These are phyloP conservation scores for Steinernema khuongi DNA, from an alignment of 1,140 invertebrate species.

Conservation along the genomic window DNA sequence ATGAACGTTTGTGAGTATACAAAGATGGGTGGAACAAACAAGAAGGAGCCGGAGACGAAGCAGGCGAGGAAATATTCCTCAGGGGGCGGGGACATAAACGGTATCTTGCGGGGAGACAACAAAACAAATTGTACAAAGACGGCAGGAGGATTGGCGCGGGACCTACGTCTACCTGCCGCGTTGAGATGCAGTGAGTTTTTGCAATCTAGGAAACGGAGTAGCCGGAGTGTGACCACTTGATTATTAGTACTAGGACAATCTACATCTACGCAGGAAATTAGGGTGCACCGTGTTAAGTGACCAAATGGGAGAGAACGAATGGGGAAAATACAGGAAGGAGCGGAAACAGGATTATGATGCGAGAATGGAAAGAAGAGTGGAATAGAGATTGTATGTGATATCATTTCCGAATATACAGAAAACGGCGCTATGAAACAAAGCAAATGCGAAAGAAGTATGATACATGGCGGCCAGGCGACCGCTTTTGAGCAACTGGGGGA, in stretches of 20 bases:
- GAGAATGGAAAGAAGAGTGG: slow-evolving; percentile 17
- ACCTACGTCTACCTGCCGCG: neutral
- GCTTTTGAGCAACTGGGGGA: neutral
- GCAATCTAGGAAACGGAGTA: slow-evolving; percentile 1
- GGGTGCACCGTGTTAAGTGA: neutral
- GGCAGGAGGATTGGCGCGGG: neutral
- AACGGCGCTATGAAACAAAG: slow-evolving; percentile 11
- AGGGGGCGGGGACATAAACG: slow-evolving; percentile 22
- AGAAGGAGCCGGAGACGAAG: too few relatives aligned
- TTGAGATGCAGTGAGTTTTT: neutral
- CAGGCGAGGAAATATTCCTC: slow-evolving; percentile 23
- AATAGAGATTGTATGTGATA: slow-evolving; percentile 19
- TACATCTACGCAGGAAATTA: neutral
- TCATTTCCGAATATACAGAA: slow-evolving; percentile 6
- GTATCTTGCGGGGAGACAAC: slow-evolving; percentile 3
- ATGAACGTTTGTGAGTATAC: too few relatives aligned
- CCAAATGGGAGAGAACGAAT: neutral
- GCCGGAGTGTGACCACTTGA: neutral
- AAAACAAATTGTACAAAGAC: slow-evolving; percentile 21
- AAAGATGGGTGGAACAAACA: too few relatives aligned
- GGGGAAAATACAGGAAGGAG: slow-evolving; percentile 15
- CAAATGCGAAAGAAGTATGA: neutral
- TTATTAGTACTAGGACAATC: neutral
- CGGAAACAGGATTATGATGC: neutral
- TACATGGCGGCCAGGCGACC: neutral